phyloP scores from a whole-genome alignment of 2,113 vertebrate genomes.

The Platysternon megacephalum region DNA sequence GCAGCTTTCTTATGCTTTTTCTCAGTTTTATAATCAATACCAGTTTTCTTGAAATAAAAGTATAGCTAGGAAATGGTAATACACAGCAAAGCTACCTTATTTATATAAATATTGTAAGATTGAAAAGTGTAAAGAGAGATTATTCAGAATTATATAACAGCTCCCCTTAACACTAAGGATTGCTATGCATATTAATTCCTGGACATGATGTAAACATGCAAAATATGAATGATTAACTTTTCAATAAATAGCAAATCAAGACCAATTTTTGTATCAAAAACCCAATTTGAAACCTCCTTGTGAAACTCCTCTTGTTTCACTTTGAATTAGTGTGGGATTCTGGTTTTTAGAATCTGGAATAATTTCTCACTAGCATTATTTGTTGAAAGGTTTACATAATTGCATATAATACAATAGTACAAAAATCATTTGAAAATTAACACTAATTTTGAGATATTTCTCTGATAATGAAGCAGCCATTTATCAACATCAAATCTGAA shows the following conservation, averaged over 20 bases:
- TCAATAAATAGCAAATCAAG: background rate
- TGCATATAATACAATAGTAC: background rate
- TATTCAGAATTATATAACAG: background rate
- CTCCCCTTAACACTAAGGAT: background rate
- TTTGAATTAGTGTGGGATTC: accelerated
- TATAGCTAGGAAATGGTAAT: background rate
- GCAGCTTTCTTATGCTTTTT: background rate
- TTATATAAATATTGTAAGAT: accelerated
- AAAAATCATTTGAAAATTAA: background rate
- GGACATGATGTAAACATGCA: background rate
- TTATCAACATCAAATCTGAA: background rate
- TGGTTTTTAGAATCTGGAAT: background rate
- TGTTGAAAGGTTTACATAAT: background rate
- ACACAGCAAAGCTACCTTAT: background rate
- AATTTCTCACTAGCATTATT: background rate
- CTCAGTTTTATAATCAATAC: background rate
- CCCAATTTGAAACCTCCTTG: background rate
- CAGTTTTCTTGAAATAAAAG: background rate
- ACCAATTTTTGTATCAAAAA: accelerated
- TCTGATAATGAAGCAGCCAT: background rate
- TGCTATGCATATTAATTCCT: background rate
- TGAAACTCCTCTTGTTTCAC: background rate
- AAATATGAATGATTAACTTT: background rate
- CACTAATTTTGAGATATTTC: background rate
- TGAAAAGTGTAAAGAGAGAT: background rate